These are phyloP conservation scores for Drosophila subquinaria DNA, from an alignment of 2,888 invertebrate genomes.

Conservation along the genomic window DNA sequence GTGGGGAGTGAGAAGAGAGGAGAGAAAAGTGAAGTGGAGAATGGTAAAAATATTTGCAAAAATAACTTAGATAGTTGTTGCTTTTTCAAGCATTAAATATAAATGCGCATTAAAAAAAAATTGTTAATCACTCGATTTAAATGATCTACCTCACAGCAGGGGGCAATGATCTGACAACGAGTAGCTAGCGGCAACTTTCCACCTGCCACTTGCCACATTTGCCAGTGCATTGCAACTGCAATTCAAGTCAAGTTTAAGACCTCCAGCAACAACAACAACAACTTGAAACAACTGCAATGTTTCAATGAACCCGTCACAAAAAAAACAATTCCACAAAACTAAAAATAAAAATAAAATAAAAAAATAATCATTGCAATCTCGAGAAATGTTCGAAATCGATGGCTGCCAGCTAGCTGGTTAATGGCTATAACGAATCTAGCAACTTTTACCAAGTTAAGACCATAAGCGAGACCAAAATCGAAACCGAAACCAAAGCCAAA, in stretches of 20 bases:
- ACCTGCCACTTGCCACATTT: constrained; percentile 40
- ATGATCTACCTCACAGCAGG: constrained; percentile 24
- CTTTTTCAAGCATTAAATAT: constrained; percentile 1
- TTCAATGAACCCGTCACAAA: constrained; percentile 72
- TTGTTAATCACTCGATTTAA: constrained; percentile 19
- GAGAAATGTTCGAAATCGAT: constrained; percentile 51
- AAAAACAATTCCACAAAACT: constrained; percentile 17
- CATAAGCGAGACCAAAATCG: constrained; percentile 50
- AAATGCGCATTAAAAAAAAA: constrained; percentile 3
- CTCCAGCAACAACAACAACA: constrained; percentile 41
- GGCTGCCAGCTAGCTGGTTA: constrained; percentile 54
- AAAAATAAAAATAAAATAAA: neutral
- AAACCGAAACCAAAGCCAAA: constrained; percentile 41
- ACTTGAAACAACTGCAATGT: constrained; percentile 47
- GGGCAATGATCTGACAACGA: constrained; percentile 60
- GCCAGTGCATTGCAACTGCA: constrained; percentile 52
- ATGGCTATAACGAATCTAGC: constrained; percentile 81
- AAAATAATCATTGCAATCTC: constrained; percentile 35
- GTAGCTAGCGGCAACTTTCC: constrained; percentile 60
- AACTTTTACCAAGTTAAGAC: constrained; percentile 72
- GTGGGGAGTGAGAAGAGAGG: neutral
- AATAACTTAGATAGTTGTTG: constrained; percentile 7
- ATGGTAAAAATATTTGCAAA: neutral
- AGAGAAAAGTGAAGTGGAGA: neutral
- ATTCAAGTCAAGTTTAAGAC: constrained; percentile 78